These are phyloP conservation scores for Megaceryle maxima DNA, from an alignment of 2,113 vertebrate species.

Conservation along the genomic window DNA sequence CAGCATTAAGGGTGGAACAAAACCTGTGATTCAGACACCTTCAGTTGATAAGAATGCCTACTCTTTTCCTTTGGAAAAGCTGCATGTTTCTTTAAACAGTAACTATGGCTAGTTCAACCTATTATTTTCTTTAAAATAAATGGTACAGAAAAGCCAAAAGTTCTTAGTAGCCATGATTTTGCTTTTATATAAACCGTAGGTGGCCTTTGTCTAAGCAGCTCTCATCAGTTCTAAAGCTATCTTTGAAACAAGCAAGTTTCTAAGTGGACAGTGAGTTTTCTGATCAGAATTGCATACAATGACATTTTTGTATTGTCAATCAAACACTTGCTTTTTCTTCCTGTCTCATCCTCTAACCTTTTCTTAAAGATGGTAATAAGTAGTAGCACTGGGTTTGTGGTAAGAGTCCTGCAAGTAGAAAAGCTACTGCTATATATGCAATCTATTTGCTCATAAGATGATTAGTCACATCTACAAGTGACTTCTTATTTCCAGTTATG, in stretches of 20 bases:
- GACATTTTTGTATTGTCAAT: not conserved
- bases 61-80: not conserved
- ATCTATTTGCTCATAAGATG: not conserved
- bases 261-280: not conserved
- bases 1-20: not conserved
- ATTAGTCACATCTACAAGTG: not conserved
- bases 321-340: not conserved
- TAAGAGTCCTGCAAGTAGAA: not conserved
- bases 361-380: not conserved
- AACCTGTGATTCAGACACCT: conserved; percentile 21
- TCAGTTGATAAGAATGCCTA: not conserved
- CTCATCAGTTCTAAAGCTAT: not conserved
- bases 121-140: not conserved
- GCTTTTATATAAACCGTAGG: not conserved
- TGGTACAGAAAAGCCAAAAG: not conserved
- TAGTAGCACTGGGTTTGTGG: not conserved
- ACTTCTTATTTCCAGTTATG: not conserved
- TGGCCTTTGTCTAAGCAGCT: not conserved
- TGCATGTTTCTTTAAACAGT: conserved; percentile 14
- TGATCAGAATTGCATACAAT: not conserved
- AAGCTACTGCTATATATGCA: not conserved
- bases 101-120: not conserved
- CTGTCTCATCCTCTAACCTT: not conserved
- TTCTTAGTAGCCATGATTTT: not conserved
- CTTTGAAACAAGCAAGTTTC: not conserved